These are phyloP conservation scores for Mobula hypostoma DNA, from an alignment of 2,113 vertebrate genomes.

Conservation along the genomic window DNA sequence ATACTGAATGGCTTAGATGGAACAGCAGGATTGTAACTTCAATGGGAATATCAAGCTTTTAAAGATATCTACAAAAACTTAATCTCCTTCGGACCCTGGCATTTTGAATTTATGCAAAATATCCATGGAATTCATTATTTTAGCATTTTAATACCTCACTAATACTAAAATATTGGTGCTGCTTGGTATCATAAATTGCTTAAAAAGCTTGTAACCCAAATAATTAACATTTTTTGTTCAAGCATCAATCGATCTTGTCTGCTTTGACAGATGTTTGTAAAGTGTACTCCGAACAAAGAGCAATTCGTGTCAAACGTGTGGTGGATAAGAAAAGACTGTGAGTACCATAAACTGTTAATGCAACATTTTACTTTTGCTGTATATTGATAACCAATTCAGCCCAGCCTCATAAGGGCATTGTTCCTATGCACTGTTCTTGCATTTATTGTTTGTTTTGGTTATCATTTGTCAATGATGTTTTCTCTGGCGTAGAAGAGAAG, in stretches of 20 bases:
- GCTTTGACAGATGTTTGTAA: slow-evolving; percentile 78
- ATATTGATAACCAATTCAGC: slow-evolving; percentile 32
- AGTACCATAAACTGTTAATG: slow-evolving; percentile 54
- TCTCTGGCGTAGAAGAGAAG: no score
- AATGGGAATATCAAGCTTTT: neutral
- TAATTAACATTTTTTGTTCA: neutral
- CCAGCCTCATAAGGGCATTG: no score
- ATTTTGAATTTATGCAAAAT: neutral
- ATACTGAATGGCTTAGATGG: neutral
- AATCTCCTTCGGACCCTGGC: neutral
- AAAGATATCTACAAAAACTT: no score
- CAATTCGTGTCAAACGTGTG: slow-evolving; percentile 83
- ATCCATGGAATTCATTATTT: neutral
- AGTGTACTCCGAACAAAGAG: slow-evolving; percentile 92
- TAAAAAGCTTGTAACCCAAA: neutral
- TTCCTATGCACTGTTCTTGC: neutral
- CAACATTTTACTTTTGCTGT: slow-evolving; percentile 38
- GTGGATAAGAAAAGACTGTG: slow-evolving; percentile 94
- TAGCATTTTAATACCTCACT: neutral
- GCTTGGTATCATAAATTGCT: neutral
- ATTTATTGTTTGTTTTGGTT: neutral
- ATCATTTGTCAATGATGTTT: neutral
- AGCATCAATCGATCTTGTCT: neutral
- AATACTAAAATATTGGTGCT: neutral
- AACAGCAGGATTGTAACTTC: no score